Evolutionary conservation across 2,797 vertebrate species (phyloP).

Genomic region (Oryzias dopingdopingensis): DNA sequence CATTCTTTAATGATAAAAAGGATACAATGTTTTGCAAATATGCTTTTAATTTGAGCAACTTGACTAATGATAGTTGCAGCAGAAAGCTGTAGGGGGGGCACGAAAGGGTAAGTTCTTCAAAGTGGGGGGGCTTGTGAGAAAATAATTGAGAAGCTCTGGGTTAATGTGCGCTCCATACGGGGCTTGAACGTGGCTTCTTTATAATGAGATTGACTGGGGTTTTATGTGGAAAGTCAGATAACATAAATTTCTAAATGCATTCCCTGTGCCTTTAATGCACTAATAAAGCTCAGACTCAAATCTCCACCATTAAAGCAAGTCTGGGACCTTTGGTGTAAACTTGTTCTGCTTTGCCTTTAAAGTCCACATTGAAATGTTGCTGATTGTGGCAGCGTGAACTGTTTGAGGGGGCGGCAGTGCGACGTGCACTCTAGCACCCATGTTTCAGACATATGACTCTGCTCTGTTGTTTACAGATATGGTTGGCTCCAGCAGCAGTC

Average conservation of each 20-base stretch:
- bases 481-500: slow-evolving; percentile 71
- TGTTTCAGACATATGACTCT: not conserved
- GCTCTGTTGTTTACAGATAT: slow-evolving; percentile 66
- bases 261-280: slow-evolving; percentile 45
- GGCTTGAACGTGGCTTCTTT: slow-evolving; percentile 69
- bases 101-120: too few species aligned
- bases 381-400: not conserved
- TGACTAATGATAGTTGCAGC: too few species aligned
- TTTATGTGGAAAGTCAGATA: slow-evolving; percentile 81
- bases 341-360: slow-evolving; percentile 21
- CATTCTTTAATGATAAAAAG: too few species aligned
- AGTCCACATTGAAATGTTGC: not conserved
- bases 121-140: too few species aligned
- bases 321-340: slow-evolving; percentile 30
- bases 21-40: too few species aligned
- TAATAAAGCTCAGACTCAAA: slow-evolving; percentile 43
- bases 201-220: slow-evolving; percentile 76
- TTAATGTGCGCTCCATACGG: slow-evolving; percentile 54
- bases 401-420: not conserved
- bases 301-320: slow-evolving; percentile 22
- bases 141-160: too few species aligned
- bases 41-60: too few species aligned
- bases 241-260: slow-evolving; percentile 63
- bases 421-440: not conserved
- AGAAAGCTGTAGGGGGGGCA: too few species aligned